Base-by-base conservation (phyloP, 1,140 invertebrate genomes). In the Penaeus indicus region DNA sequence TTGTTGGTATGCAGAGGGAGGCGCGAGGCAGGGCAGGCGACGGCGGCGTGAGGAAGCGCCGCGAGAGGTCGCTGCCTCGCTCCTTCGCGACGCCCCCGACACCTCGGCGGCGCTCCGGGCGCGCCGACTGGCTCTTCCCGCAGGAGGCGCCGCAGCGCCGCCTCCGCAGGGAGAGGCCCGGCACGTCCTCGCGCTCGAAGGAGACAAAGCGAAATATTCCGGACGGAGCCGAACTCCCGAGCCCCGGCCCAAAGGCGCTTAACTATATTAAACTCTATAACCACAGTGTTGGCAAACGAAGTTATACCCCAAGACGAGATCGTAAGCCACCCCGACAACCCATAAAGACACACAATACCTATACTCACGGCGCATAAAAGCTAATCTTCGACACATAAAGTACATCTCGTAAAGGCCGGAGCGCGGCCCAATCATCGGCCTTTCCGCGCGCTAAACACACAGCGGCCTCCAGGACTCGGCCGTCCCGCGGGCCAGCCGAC, bases 331-430 rank as follows among this genome's bases (percentile, higher is more conserved):
- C 84, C 84, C n/a, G 84, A 85, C 84, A 85, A 75, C 67, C 84
- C 69, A 85, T 85, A 85, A 85, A 85, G 84, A 75, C 84, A 85
- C 84, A 75, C 84, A 85, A 85, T 85, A 85, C 84, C 84, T 85
- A 85, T 85, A 85, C 84, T 85, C 84, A 85, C 84, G 84, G 69
- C n/a, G 84, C 84, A 85, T 85, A 85, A 85, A 85, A 85, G 84
- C 84, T 85, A 85, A 85, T 85, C 84, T 85, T 85, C 84, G 84
- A 85, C 84, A 85, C 84, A 85, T 85, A 85, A 85, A 85, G 67
- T 85, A 85, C 84, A 85, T 61, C 84, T 85, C 84, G 69, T 85
- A 85, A 85, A 85, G 32, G 32, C n/a, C 25, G 18, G 54, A 77
- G 84, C 62, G 67, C 72, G 67, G 69, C 67, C 84, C 84, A 85